Conservation (phyloP, 2,113 vertebrate species). For the Myanophis thanlyinensis region DNA sequence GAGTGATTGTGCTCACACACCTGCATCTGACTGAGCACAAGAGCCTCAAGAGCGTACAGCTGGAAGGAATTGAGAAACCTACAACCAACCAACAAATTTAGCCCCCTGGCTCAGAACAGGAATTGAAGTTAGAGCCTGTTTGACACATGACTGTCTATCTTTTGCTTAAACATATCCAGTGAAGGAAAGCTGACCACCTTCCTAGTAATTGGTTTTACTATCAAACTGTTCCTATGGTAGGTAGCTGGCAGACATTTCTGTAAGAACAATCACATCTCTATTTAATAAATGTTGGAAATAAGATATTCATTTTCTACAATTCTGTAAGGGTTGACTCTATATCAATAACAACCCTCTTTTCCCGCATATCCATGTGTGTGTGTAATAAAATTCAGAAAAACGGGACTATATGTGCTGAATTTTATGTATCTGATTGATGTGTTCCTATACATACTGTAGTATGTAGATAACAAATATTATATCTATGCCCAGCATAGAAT, state of each 20-base stretch:
- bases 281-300: background rate
- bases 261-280: background rate
- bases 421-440: background rate
- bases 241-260: background rate
- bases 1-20: background rate
- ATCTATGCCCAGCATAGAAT: background rate
- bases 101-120: background rate
- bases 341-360: background rate
- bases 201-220: background rate
- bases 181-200: background rate
- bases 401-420: background rate
- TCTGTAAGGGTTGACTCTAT: background rate
- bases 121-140: background rate
- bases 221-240: background rate
- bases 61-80: background rate
- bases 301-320: background rate
- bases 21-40: background rate
- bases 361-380: background rate
- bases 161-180: background rate
- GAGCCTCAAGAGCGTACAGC: background rate
- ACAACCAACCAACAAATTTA: background rate
- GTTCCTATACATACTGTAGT: background rate
- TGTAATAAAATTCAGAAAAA: background rate
- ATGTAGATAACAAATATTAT: background rate
- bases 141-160: background rate